Evolutionary conservation across 2,113 vertebrate genomes (phyloP).

Genomic region (Setophaga kirtlandii): DNA sequence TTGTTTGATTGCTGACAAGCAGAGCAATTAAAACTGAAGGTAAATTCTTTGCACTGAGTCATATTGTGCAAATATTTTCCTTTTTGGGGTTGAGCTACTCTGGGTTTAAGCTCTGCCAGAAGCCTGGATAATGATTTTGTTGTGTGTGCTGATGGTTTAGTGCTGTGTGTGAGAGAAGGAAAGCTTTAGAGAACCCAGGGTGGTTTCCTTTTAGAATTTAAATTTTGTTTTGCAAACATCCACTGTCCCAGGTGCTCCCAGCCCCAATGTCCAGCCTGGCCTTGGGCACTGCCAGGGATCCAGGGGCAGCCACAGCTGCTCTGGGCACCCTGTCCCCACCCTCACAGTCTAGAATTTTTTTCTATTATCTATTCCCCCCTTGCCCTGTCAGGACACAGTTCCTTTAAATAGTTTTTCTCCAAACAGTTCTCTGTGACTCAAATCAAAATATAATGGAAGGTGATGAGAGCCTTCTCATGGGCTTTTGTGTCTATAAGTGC

Average conservation of each 20-base stretch:
- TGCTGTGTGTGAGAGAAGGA: neutral
- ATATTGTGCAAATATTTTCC: neutral
- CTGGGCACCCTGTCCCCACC: neutral
- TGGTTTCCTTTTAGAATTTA: accelerated
- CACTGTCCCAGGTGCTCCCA: neutral
- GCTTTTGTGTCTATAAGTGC: neutral
- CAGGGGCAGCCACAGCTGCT: neutral
- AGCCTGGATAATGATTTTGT: neutral
- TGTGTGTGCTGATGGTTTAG: neutral
- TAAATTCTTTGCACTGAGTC: neutral
- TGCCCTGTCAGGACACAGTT: neutral
- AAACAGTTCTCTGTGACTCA: neutral
- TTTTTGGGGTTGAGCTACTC: neutral
- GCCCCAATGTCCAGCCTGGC: accelerated
- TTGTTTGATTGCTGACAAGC: neutral
- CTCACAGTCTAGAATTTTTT: neutral
- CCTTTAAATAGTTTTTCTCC: neutral
- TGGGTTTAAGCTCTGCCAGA: neutral
- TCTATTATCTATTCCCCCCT: neutral
- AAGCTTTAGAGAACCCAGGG: neutral
- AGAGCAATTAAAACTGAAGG: neutral
- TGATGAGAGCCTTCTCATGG: neutral
- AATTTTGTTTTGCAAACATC: neutral
- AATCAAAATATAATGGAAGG: neutral
- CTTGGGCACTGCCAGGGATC: neutral